Conservation (phyloP, 1,140 invertebrate genomes). For the Drosophila hydei region DNA sequence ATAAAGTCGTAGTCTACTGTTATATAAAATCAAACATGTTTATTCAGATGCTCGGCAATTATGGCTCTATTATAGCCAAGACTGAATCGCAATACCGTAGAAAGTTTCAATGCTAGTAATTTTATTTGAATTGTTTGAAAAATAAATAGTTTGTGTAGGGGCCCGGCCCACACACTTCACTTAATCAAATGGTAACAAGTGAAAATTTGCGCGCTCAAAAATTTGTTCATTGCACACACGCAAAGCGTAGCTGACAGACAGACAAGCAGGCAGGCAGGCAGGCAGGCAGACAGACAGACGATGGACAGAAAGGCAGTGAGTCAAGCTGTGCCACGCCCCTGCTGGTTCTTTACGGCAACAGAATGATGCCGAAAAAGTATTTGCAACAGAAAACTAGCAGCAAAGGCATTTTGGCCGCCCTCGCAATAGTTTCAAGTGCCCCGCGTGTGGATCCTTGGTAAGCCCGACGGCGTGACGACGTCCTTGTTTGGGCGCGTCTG, state of each 20-base stretch:
- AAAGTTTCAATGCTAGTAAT: constrained; percentile 38
- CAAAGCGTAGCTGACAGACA: constrained; percentile 4
- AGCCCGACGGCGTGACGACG: constrained; percentile 41
- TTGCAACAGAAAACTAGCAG: constrained; percentile 47
- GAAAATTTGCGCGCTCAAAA: constrained; percentile 50
- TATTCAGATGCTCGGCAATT: background rate
- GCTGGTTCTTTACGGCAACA: background rate
- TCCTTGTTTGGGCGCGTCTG: constrained; percentile 42
- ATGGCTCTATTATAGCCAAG: constrained; percentile 2
- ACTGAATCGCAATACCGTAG: background rate
- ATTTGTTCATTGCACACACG: constrained; percentile 57
- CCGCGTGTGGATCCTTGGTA: constrained; percentile 29
- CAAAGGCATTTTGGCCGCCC: constrained; percentile 38
- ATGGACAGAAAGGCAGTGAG: constrained; percentile 4
- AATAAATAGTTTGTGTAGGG: background rate
- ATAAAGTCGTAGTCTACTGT: constrained; percentile 13
- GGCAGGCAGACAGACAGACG: background rate
- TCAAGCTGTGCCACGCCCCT: constrained; percentile 27
- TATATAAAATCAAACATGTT: background rate
- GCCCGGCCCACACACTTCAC: constrained; percentile 34
- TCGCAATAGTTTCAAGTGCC: constrained; percentile 56
- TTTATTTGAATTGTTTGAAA: constrained; percentile 36
- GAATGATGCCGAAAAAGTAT: constrained; percentile 36
- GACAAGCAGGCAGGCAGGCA: background rate
- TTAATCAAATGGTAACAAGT: constrained; percentile 68